phyloP scores from a whole-genome alignment of 2,797 vertebrate genomes.

The Lepilemur ruficaudatus region DNA sequence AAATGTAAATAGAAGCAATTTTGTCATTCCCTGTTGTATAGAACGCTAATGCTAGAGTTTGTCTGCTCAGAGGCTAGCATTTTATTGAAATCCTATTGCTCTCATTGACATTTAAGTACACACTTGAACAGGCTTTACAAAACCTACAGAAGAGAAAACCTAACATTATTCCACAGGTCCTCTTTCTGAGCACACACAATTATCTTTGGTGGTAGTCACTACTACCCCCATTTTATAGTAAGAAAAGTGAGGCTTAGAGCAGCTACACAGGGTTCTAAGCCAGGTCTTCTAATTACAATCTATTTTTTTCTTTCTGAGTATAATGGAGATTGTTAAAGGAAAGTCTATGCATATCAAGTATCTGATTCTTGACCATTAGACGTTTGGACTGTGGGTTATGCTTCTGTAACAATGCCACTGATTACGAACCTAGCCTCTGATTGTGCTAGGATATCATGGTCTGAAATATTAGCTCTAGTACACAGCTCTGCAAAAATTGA shows the following conservation, averaged over 20 bases:
- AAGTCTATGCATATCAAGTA: background rate
- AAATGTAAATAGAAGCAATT: slow-evolving; percentile 40
- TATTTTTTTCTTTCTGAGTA: background rate
- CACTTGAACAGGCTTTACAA: background rate
- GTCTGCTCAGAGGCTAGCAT: background rate
- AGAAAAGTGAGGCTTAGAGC: background rate
- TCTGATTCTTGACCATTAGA: background rate
- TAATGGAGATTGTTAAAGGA: background rate
- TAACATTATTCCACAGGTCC: background rate
- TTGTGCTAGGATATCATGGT: background rate
- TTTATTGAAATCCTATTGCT: slow-evolving; percentile 28
- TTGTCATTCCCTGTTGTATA: background rate
- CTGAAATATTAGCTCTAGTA: background rate
- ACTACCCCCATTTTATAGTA: background rate
- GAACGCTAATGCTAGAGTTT: background rate
- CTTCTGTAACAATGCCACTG: background rate
- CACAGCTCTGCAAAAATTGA: background rate
- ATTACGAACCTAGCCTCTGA: background rate
- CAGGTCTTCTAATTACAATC: background rate
- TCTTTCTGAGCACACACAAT: background rate
- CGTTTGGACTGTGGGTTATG: background rate
- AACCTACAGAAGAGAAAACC: background rate
- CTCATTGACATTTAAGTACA: background rate
- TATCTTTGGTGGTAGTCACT: background rate
- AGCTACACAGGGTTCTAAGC: background rate